Percentiles rank a stretch among this genome's conserved stretches.
phyloP scores from a whole-genome alignment of 2,888 invertebrate species.

The Chrysolina oricalcia region DNA sequence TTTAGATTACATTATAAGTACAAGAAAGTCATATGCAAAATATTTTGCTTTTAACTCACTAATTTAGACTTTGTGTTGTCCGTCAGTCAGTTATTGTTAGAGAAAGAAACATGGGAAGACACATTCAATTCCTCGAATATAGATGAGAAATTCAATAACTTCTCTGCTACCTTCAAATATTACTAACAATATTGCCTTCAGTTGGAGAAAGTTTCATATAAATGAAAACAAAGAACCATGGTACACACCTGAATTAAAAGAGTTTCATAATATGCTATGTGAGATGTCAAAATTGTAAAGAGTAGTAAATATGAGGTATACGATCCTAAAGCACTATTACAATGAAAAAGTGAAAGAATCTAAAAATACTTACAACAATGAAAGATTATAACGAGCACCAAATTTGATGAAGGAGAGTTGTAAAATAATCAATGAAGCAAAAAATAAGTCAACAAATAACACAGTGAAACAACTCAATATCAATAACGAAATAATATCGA shows the following conservation, averaged over 20 bases:
- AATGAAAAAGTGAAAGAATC: slow-evolving; percentile 22
- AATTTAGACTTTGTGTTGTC: too few relatives aligned
- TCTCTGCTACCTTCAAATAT: slow-evolving; percentile 20
- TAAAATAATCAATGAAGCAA: slow-evolving; percentile 21
- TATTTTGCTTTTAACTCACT: too few relatives aligned
- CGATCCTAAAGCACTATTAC: slow-evolving; percentile 23
- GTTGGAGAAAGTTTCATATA: slow-evolving; percentile 11
- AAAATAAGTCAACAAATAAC: slow-evolving; percentile 21
- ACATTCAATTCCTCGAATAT: slow-evolving; percentile 24
- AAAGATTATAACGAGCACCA: slow-evolving; percentile 29
- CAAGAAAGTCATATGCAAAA: too few relatives aligned
- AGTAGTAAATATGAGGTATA: slow-evolving; percentile 22
- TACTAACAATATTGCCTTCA: slow-evolving; percentile 22
- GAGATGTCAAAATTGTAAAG: slow-evolving; percentile 25
- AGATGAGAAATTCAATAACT: slow-evolving; percentile 20
- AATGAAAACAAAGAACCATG: slow-evolving; percentile 18
- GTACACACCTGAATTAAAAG: slow-evolving; percentile 13
- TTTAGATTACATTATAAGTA: too few relatives aligned
- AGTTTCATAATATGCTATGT: too few relatives aligned
- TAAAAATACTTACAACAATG: slow-evolving; percentile 26
- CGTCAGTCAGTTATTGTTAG: too few relatives aligned
- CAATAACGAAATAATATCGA: slow-evolving; percentile 26
- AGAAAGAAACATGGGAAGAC: slow-evolving; percentile 15
- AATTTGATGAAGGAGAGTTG: slow-evolving; percentile 21
- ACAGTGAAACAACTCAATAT: slow-evolving; percentile 27